Evolutionary conservation across 2,113 vertebrate species (phyloP), one percentile per base, ranked within the genome.

Genomic region (Uropsilus gracilis): DNA sequence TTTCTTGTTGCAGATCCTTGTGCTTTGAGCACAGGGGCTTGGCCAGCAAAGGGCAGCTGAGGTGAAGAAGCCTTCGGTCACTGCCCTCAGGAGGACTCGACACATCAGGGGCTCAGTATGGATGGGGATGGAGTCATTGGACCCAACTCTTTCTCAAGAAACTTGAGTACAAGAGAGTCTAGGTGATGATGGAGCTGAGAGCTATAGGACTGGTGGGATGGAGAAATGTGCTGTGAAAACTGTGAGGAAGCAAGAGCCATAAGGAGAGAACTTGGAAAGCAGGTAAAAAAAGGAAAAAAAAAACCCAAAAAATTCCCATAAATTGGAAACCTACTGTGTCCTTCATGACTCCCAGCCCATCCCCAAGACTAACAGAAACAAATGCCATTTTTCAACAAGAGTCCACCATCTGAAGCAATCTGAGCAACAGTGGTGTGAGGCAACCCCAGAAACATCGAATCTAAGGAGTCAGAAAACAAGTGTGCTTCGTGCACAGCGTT

Each of bases 401-500:
- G 20, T 10, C 46, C 20, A 14, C 28, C 48, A 57, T n/a, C 77
- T 24, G 55, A 17, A 10, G 34, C 39, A 57, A 48, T 32, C 16
- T 9, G 8, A 81, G 57, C 13, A 77, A 48, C 34, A 34, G 6
- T n/a, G 37, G 46, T 10, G 20, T 10, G 4, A 46, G 39, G n/a
- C 2, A 26, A 68, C 11, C 7, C 1, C 17, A 53, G 17, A 59
- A 50, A 24, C 11, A 24, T 32, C 20, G 16, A 59, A 28, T 28
- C 8, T 24, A 24, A 78, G 0, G 20, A 48, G 48, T 13, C 13
- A 48, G 53, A 57, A 76, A 44, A 57, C 22, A 28, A 17, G 0
- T 2, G 13, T 7, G 5, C 26, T 11, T 46, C 4, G 28, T n/a
- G 37, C 34, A 42, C 30, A 34, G 44, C 0, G 17, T 2, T 8